phyloP scores from a whole-genome alignment of 2,113 vertebrate species.

The Phrynosoma platyrhinos region DNA sequence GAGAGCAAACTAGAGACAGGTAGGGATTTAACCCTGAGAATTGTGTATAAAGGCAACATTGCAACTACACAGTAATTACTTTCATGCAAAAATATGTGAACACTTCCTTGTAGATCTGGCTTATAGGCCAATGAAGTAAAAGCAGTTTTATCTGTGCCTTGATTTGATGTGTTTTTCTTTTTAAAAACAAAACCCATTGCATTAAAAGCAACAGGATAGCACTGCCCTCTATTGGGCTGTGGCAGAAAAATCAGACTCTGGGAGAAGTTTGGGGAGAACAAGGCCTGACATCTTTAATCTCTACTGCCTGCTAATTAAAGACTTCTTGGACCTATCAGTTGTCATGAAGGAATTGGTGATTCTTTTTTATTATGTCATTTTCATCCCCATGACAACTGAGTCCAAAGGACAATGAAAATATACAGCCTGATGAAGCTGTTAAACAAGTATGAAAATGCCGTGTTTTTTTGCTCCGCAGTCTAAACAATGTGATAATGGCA shows the following conservation, averaged over 20 bases:
- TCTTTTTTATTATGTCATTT: neutral
- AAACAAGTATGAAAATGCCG: neutral
- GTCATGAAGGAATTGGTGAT: constrained; percentile 15
- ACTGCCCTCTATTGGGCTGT: constrained; percentile 89
- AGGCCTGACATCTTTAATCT: constrained; percentile 14
- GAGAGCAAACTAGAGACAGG: fast-evolving
- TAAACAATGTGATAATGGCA: constrained; percentile 13
- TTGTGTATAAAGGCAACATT: neutral
- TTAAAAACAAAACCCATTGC: neutral
- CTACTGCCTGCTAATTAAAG: neutral
- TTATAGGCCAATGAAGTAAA: constrained; percentile 12
- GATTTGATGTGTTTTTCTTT: neutral
- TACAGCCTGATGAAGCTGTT: neutral
- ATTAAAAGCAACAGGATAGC: constrained; percentile 73
- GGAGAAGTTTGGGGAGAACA: neutral
- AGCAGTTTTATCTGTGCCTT: constrained; percentile 2
- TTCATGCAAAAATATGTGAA: fast-evolving
- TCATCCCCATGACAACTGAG: constrained; percentile 31
- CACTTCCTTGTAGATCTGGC: neutral
- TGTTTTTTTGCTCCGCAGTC: neutral
- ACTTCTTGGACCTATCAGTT: constrained; percentile 35
- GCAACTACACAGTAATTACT: neutral
- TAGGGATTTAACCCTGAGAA: neutral
- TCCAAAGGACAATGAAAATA: neutral
- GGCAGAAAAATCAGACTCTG: constrained; percentile 18